Evolutionary conservation across 2,888 invertebrate species (phyloP), one percentile per base, ranked within the genome.

Genomic region (Acanthoscelides obtectus): DNA sequence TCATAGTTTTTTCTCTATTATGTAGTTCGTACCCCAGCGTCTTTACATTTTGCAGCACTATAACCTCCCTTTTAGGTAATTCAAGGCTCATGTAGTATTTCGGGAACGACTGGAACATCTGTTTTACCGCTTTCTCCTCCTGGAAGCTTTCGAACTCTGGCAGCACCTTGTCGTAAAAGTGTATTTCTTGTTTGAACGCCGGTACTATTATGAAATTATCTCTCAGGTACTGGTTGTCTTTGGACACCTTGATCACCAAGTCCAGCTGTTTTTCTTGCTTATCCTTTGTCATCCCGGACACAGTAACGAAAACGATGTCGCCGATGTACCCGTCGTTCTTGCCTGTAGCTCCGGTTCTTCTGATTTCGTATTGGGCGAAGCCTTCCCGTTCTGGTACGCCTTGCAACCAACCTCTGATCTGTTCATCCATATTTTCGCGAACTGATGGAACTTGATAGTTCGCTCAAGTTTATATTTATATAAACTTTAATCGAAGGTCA

Each of bases 11-110:
- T 66, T 68, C 70, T 25, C 72, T 71, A 22, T 78, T 71, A 21
- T 71, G 70, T 65, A 77, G 70, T 20, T 22, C 65, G 64, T 69
- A 79, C 17, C 76, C 77, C 5, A 69, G 22, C 20, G 22, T 66
- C 45, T 73, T 76, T 66, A 78, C 22, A 22, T 79, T 77, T 64
- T 76, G 74, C 67, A 79, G 22, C 8, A 78, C 71, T 6, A 79
- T 68, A 63, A 74, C 69, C 71, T 77, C 77, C 68, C 70, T 70
- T 19, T 72, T 69, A 12, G 72, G 70, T 5, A 69, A 22, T 20
- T 71, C 68, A 8, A 72, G 20, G 0, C 71, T 69, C 19, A 20
- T 70, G 45, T 74, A 76, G 70, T 69, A 74, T 68, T 74, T 75
- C 19, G 76, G 72, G 3, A 70, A 19, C 20, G 70, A 64, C 6